Base-by-base conservation (phyloP, 2,113 vertebrate genomes). In the Petaurus breviceps region DNA sequence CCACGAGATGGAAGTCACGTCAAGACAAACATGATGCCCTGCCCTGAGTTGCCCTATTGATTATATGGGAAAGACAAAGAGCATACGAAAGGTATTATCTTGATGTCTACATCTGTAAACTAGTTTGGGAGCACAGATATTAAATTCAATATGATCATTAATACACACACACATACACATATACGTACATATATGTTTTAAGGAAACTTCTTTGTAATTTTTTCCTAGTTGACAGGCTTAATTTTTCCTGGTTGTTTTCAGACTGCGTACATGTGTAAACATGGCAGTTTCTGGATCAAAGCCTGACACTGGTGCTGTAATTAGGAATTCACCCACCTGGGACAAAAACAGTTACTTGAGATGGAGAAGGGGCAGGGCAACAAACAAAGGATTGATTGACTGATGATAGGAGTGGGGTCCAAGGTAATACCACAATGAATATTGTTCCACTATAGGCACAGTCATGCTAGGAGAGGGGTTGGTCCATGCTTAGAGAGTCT, bases 51-150 rank as follows among this genome's bases (percentile, higher is more conserved):
- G 43, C 19, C 57, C 14, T 93, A 2, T 54, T 92, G 92, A 14
- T 90, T 68, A 23, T 91, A 53, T 92, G 1, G 57, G 53, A 52
- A 92, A 77, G 14, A 49, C 92, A 9, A 94, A 93, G 91, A 55
- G 49, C 61, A 54, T 68, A 10, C 77, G 91, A 90, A 77, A 97
- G 96, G 24, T 53, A 0, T 31, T 68, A 90, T 52, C 90, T 61
- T 23, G 93, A 26, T 51, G 50, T 37, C 91, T 92, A 7, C 84
- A 47, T 37, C 50, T 77, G 49, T 46, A 91, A 94, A 95, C 9
- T 95, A 55, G 23, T 93, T 93, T 52, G 25, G 25, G 91, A 95
- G 47, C 57, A 26, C 52, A 93, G 94, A 19, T 8, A 84, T 6
- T 43, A 84, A 23, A 84, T 23, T 84, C n/a, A 84, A 84, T 84